Conservation (phyloP, 1,140 invertebrate species). For the Conus betulinus region DNA sequence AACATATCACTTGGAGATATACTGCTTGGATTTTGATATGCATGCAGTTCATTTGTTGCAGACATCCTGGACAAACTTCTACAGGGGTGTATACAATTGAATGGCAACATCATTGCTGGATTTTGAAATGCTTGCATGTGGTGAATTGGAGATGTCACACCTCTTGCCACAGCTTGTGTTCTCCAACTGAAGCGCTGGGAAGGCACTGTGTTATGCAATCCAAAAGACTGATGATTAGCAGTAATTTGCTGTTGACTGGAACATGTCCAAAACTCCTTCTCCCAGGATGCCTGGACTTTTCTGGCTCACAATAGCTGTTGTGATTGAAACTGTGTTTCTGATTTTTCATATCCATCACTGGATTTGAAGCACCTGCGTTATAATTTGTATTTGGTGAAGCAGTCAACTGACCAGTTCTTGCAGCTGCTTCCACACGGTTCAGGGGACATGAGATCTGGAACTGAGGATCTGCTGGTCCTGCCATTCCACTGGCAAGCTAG, state of each 20-base stretch:
- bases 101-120: too few species aligned
- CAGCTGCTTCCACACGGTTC: background rate
- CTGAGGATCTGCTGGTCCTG: background rate
- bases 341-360: background rate
- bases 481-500: background rate
- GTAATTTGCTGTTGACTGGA: background rate
- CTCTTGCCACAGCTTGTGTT: too few species aligned
- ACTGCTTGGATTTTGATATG: too few species aligned
- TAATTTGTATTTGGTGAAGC: too few species aligned
- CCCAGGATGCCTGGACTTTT: background rate
- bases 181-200: background rate
- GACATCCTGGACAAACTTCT: too few species aligned
- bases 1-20: too few species aligned
- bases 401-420: background rate
- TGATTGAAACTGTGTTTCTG: background rate
- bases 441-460: background rate
- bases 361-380: background rate
- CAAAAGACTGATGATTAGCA: background rate
- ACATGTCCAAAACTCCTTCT: background rate
- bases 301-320: background rate
- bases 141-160: too few species aligned
- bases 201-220: background rate
- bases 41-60: too few species aligned
- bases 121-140: too few species aligned
- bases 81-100: too few species aligned